Evolutionary conservation across 92 coral and sea anemone species (phyloP).

Genomic region (Hydrozoanthus gracilis): DNA sequence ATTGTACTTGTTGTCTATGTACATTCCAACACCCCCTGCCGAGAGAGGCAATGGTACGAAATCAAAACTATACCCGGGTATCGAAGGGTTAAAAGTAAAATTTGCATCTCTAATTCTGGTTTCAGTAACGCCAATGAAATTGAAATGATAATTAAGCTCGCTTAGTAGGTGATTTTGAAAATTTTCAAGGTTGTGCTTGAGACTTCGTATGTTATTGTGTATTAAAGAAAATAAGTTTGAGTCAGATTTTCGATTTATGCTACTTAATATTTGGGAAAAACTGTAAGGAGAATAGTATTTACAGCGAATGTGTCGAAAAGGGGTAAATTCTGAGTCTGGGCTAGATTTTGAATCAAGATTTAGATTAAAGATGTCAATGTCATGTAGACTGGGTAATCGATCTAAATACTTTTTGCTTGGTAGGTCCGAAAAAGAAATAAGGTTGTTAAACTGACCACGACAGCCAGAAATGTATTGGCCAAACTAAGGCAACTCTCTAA

Average conservation of each 20-base stretch:
- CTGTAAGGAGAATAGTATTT: conserved; percentile 1
- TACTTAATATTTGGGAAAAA: background rate
- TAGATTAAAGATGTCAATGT: background rate
- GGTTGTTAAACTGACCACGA: conserved; percentile 3
- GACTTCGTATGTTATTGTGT: conserved; percentile 30
- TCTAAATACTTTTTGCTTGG: conserved; percentile 1
- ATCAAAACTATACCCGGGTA: conserved; percentile 50
- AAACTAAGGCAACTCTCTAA: background rate
- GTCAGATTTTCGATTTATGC: background rate
- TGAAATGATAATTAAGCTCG: too few relatives aligned
- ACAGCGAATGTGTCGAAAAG: conserved; percentile 1
- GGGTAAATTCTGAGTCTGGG: background rate
- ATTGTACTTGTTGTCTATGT: conserved; percentile 44
- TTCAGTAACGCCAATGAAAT: conserved; percentile 48
- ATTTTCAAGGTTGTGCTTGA: conserved; percentile 33
- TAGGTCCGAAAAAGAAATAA: background rate
- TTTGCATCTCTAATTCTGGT: conserved; percentile 2
- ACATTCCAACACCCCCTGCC: conserved; percentile 66
- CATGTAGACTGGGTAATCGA: conserved; percentile 6
- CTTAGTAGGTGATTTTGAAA: conserved; percentile 15
- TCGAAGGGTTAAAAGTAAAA: background rate
- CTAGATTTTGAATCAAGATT: background rate
- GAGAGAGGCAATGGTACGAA: conserved; percentile 53
- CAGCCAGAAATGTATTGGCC: background rate
- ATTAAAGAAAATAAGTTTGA: background rate